A percentile compares a stretch with the other conserved stretches of the same genome.
Evolutionary conservation across 2,797 vertebrate species (phyloP).

Genomic region (Enteromius afrohamiltoni): DNA sequence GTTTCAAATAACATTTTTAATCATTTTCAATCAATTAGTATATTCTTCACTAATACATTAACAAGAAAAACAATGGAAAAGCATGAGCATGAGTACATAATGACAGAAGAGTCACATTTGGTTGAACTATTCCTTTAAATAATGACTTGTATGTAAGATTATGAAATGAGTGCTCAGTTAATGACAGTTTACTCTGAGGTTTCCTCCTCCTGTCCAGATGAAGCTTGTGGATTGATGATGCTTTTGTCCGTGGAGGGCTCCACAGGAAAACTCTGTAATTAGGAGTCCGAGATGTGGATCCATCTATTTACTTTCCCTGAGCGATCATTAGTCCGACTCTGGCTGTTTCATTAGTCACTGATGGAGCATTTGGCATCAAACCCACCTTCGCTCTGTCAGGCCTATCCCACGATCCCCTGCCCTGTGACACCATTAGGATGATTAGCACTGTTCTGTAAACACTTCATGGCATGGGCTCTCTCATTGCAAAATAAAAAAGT

Average conservation of each 20-base stretch:
- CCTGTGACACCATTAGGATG: conserved; percentile 72
- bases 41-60: background rate
- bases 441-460: conserved; percentile 71
- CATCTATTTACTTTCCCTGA: conserved; percentile 78
- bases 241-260: conserved; percentile 73
- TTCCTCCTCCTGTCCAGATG: conserved; percentile 11
- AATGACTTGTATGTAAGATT: conserved; percentile 4
- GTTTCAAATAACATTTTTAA: background rate
- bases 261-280: conserved; percentile 77
- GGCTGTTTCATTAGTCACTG: conserved; percentile 42
- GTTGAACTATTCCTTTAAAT: conserved; percentile 5
- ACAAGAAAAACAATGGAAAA: background rate
- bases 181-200: conserved; percentile 18
- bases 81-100: background rate
- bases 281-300: conserved; percentile 78
- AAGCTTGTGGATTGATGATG: conserved; percentile 67
- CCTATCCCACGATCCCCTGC: conserved; percentile 69
- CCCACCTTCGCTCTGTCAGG: conserved; percentile 54
- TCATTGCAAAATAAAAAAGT: background rate
- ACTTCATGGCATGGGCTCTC: conserved; percentile 15
- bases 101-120: conserved; percentile 7
- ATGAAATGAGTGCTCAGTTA: background rate
- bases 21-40: background rate
- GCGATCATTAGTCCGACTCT: conserved; percentile 45
- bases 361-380: conserved; percentile 69